Percentiles rank a stretch among this genome's conserved stretches.
Evolutionary conservation across 2,888 invertebrate species (phyloP).

Genomic region (Meteorus colon): DNA sequence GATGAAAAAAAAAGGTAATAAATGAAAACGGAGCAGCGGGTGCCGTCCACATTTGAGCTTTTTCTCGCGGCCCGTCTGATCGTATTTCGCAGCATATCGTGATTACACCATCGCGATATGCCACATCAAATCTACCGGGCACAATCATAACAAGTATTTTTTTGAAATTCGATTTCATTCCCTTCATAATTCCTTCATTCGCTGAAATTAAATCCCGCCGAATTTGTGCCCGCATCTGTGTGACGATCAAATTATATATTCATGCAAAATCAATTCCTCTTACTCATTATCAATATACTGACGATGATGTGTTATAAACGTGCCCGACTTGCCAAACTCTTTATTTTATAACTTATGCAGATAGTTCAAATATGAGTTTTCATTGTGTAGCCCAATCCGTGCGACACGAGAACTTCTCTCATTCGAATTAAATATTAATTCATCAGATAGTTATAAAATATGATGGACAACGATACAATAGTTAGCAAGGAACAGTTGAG

Average conservation of each 20-base stretch:
- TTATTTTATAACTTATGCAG: slow-evolving; percentile 48
- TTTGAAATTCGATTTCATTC: slow-evolving; percentile 53
- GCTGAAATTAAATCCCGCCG: slow-evolving; percentile 20
- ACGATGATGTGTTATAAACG: slow-evolving; percentile 58
- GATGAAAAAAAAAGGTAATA: background rate
- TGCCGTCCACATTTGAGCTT: slow-evolving; percentile 69
- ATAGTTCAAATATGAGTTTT: background rate
- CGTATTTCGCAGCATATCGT: slow-evolving; percentile 57
- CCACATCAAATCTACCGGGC: slow-evolving; percentile 55
- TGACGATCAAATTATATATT: slow-evolving; percentile 55
- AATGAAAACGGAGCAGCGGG: slow-evolving; percentile 53
- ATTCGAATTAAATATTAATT: slow-evolving; percentile 68
- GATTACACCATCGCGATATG: slow-evolving; percentile 50
- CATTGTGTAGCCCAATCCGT: background rate
- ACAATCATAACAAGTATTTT: slow-evolving; percentile 66
- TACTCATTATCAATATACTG: slow-evolving; percentile 40
- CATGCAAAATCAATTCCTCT: slow-evolving; percentile 45
- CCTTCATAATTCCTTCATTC: slow-evolving; percentile 37
- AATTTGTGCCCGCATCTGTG: slow-evolving; percentile 42
- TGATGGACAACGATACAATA: slow-evolving; percentile 35
- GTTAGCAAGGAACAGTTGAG: slow-evolving; percentile 37
- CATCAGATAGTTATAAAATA: slow-evolving; percentile 35
- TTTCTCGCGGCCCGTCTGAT: slow-evolving; percentile 63
- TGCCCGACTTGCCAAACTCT: slow-evolving; percentile 73
- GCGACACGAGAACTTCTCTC: slow-evolving; percentile 68